Evolutionary conservation across 2,113 vertebrate genomes (phyloP), one percentile per base, ranked within the genome.

Genomic region (Coreoperca whiteheadi): DNA sequence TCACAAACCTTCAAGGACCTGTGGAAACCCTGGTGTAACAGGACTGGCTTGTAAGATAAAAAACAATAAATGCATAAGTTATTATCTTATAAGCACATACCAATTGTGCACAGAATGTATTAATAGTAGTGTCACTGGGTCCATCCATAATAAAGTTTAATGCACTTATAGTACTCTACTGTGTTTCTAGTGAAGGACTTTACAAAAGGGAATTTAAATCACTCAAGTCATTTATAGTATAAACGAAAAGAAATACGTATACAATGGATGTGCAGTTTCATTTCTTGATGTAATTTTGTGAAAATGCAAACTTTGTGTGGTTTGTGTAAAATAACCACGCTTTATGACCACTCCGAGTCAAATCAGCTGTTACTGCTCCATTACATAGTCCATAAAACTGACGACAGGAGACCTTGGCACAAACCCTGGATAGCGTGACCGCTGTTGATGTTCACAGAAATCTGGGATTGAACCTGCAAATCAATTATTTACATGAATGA

Each of bases 401-500:
- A 14, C 6, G 5, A n/a, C 41, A 9, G 53, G 25, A 74, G 25
- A 53, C 32, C 23, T 11, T 2, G 39, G 30, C 73, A 79, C 41
- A 34, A 68, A 66, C 43, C 25, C 46, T 28, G 57, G 48, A 86
- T 86, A 43, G 88, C 66, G 61, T 86, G 87, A 86, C 90, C 87
- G 74, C 79, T 88, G 91, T 74, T 86, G 66, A 71, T 81, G 76
- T 79, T 81, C 77, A 53, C 75, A 15, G 79, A 84, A 81, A 73
- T 74, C 74, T 64, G 77, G 51, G 65, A 79, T 30, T 89, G 41
- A 87, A 91, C 67, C 73, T 51, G 68, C 18, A 74, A 83, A 88
- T 90, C 79, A 86, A 90, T 93, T 89, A 91, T 89, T 89, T 83
- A 93, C 75, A 86, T 84, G 81, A 50, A 74, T 51, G 77, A 92